A percentile compares a stretch with the other conserved stretches of the same genome.
Conservation (phyloP, 2,797 vertebrate species). For the Lepilemur septentrionalis region DNA sequence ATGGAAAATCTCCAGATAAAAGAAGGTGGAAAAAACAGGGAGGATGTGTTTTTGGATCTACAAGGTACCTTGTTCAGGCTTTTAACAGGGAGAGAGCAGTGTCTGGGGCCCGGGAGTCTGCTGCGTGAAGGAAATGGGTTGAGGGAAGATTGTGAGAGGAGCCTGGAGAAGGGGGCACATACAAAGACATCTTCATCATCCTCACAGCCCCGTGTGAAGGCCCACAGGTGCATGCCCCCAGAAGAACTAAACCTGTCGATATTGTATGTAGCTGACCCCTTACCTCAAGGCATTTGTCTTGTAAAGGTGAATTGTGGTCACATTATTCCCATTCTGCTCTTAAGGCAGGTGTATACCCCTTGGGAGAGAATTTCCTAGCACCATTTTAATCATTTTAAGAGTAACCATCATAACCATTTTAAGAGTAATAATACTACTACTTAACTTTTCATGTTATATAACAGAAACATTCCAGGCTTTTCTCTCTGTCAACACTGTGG, state of each 20-base stretch:
- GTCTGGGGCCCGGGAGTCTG: neutral
- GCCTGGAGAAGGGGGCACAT: accelerated
- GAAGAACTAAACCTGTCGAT: neutral
- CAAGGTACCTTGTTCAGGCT: neutral
- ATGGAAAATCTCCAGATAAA: neutral
- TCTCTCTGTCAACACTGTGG: neutral
- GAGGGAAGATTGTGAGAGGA: neutral
- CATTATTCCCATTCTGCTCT: neutral
- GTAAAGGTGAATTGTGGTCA: neutral
- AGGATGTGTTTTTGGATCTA: neutral
- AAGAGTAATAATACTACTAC: neutral
- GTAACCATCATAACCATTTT: too few species aligned
- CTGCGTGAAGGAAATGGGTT: neutral
- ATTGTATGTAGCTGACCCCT: neutral
- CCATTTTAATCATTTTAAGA: neutral
- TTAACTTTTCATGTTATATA: neutral
- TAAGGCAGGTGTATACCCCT: neutral
- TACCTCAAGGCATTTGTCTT: neutral
- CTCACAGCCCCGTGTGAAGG: neutral
- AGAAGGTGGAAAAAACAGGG: neutral
- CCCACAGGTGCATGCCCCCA: accelerated
- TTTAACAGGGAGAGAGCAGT: neutral
- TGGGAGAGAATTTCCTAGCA: neutral
- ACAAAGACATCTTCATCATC: neutral
- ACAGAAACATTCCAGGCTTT: neutral